These are phyloP conservation scores for Drosophila mimica DNA, from an alignment of 2,888 invertebrate species.

Conservation along the genomic window DNA sequence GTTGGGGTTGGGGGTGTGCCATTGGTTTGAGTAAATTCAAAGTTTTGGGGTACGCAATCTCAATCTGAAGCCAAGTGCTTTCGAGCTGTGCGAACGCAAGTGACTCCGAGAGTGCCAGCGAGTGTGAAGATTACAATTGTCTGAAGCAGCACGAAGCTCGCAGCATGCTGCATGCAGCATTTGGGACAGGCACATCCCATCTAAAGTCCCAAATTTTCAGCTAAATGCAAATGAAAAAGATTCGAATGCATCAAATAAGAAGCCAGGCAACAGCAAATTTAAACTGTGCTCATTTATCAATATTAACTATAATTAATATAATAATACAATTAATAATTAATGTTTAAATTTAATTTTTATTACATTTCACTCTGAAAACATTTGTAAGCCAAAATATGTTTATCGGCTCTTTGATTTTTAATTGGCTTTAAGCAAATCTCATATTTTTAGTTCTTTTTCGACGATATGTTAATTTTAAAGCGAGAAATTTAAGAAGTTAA, in stretches of 20 bases:
- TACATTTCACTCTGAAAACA: not conserved
- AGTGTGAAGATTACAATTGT: constrained; percentile 46
- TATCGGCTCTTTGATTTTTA: no score
- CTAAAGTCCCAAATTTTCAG: not conserved
- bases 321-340: not conserved
- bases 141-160: constrained; percentile 11
- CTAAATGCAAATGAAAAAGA: not conserved
- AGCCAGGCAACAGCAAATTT: not conserved
- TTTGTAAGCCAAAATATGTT: no score
- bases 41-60: not conserved
- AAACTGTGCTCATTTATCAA: not conserved
- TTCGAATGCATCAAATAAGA: not conserved
- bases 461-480: no score
- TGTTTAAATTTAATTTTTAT: not conserved
- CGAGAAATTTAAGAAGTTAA: no score
- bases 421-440: no score
- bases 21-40: constrained; percentile 1
- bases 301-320: not conserved
- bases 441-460: no score
- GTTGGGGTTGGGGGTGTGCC: not conserved
- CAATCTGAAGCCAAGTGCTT: constrained; percentile 34
- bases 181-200: not conserved
- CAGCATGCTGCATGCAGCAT: not conserved
- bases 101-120: constrained; percentile 58
- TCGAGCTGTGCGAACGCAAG: constrained; percentile 37